A percentile compares a stretch with the other conserved stretches of the same genome.
phyloP scores from a whole-genome alignment of 2,113 vertebrate genomes.

The Bothrops jararaca region DNA sequence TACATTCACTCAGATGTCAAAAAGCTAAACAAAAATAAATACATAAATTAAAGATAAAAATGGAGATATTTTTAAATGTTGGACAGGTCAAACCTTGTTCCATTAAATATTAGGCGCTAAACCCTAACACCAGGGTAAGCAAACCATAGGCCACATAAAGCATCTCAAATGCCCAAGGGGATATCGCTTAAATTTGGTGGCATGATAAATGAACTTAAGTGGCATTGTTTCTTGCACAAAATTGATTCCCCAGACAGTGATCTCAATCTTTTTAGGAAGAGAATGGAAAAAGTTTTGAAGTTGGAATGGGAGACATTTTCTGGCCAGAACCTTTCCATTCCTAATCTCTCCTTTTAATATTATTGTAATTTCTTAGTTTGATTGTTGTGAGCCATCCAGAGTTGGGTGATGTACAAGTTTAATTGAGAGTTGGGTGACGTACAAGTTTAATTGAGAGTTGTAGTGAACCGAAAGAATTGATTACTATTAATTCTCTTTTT shows the following conservation, averaged over 20 bases:
- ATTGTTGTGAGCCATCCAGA: background rate
- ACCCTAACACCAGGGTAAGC: background rate
- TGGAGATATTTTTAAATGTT: background rate
- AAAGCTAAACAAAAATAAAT: background rate
- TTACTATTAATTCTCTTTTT: constrained; percentile 1
- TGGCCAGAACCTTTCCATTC: background rate
- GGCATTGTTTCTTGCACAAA: background rate
- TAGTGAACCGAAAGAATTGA: background rate
- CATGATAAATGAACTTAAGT: background rate
- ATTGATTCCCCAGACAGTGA: background rate
- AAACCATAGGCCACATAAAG: background rate
- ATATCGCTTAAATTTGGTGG: background rate
- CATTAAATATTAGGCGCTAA: background rate
- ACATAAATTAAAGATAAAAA: background rate
- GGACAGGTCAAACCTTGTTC: background rate
- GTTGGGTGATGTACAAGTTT: background rate
- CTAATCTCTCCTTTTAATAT: background rate
- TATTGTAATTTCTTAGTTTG: background rate
- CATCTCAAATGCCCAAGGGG: background rate
- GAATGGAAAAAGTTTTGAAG: background rate
- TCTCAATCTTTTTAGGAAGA: background rate
- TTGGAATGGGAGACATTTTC: background rate
- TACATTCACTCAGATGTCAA: background rate
- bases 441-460: background rate
- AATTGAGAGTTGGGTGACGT: background rate